phyloP scores from a whole-genome alignment of 2,113 vertebrate species.

The Dissostichus mawsoni region DNA sequence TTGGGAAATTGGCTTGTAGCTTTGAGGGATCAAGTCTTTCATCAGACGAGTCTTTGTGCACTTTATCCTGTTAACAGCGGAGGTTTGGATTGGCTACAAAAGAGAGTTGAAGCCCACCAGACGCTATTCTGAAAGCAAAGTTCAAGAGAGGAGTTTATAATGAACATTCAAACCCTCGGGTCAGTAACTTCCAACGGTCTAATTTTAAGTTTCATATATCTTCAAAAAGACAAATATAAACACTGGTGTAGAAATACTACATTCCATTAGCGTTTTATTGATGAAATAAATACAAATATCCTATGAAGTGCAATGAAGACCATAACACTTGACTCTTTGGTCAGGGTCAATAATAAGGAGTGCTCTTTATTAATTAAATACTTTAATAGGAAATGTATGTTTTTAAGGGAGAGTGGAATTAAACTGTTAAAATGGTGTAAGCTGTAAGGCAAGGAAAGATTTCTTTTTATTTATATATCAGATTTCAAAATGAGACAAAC shows the following conservation, averaged over 20 bases:
- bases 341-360: too few relatives aligned
- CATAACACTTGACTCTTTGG: too few relatives aligned
- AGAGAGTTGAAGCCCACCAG: slow-evolving; percentile 4
- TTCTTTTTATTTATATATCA: too few relatives aligned
- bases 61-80: slow-evolving; percentile 30
- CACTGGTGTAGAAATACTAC: slow-evolving; percentile 27
- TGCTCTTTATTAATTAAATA: too few relatives aligned
- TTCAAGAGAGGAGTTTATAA: slow-evolving; percentile 35
- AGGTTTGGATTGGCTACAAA: slow-evolving; percentile 25
- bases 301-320: neutral
- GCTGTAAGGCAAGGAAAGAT: too few relatives aligned
- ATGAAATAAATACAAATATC: slow-evolving; percentile 13
- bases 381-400: too few relatives aligned
- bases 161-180: slow-evolving; percentile 28
- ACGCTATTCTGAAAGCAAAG: too few relatives aligned
- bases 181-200: neutral
- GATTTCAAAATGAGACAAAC: too few relatives aligned
- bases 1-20: slow-evolving; percentile 18
- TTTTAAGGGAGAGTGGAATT: too few relatives aligned
- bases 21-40: slow-evolving; percentile 24
- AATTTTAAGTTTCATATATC: slow-evolving; percentile 32
- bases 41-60: slow-evolving; percentile 3
- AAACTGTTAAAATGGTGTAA: too few relatives aligned
- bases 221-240: neutral
- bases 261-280: slow-evolving; percentile 29